Evolutionary conservation across 2,888 invertebrate genomes (phyloP), one percentile per base, ranked within the genome.

Genomic region (Andrena minutula): DNA sequence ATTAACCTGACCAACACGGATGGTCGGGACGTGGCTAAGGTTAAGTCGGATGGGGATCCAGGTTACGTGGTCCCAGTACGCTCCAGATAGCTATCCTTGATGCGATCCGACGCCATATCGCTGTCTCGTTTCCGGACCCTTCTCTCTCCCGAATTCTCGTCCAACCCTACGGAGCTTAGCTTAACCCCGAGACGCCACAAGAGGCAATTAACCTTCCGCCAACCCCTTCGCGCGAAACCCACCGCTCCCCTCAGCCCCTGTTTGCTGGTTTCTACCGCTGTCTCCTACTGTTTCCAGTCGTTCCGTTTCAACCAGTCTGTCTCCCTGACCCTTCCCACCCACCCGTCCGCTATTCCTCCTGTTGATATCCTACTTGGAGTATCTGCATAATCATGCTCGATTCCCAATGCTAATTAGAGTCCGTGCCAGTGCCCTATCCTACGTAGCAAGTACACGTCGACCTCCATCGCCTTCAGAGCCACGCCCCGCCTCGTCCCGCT

Each of bases 331-430:
- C 66, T 79, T 72, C 66, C 60, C 35, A 35, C 70, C 72, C 69
- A 74, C 26, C 56, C 56, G 56, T 53, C 75, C 70, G 63, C 76
- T 65, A 60, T 91, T 86, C 83, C 89, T 80, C 89, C 89, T 88
- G 82, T 88, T 90, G 90, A 90, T 92, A 91, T 88, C 90, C 91
- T 77, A 82, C 89, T 86, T 75, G 80, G 85, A 89, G 89, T 92
- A 91, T 93, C 91, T 92, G 92, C 92, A 93, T 92, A 93, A 93
- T 93, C 91, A 91, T 91, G 90, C 90, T 88, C 89, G 92, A 92
- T 93, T 92, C 91, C 93, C 92, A 91, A 92, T 92, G 93, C 93
- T 93, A 93, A 93, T 93, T 93, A 93, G 92, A 92, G 89, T 90
- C 89, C 89, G 85, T 68, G 65, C 70, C 60, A 79, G 76, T 83